Base-by-base conservation (phyloP, 2,113 vertebrate species). In the Galeopterus variegatus region DNA sequence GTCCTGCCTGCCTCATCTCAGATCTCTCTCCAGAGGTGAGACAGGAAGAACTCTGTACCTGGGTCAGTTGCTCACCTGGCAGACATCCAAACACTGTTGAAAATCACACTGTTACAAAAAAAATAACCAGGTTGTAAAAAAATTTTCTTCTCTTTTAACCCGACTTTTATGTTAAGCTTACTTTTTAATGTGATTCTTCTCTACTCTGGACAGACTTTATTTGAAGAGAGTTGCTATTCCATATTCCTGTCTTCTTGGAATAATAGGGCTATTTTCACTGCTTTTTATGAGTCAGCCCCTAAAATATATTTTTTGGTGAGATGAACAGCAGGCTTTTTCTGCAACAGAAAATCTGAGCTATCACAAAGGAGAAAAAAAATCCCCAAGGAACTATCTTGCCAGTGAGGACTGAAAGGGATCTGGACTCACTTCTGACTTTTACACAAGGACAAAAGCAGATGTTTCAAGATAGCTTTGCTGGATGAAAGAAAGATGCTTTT, bases 371-470 rank as follows among this genome's bases (percentile, higher is more conserved):
- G n/a, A 52, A 28, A 81, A 81, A 85, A 69, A 77, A 85, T 62
- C 48, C 56, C 81, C 1, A 5, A 62, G 77, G 33, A 77, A 26
- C 13, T 18, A 31, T n/a, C 21, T 54, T 50, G 62, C 67, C 84
- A 76, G 19, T 19, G 67, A 67, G 52, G 50, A 82, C 58, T 7
- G 56, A 58, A 31, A 87, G 54, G 41, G 18, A 70, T 33, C 15
- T 83, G 82, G 45, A 52, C 18, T 86, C 60, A 50, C 67, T 88
- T 65, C 77, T 84, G 31, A 80, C 89, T 60, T 92, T 17, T 17
- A 89, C 36, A 31, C 9, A 60, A 91, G 58, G 67, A 89, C 48
- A 95, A 96, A 95, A 89, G 82, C 93, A 96, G 82, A 89, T 50
- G 89, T 84, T 70, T 69, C 62, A 81, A 62, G 41, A 95, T 5